phyloP scores from a whole-genome alignment of 1,140 invertebrate species.

The Aethina tumida region DNA sequence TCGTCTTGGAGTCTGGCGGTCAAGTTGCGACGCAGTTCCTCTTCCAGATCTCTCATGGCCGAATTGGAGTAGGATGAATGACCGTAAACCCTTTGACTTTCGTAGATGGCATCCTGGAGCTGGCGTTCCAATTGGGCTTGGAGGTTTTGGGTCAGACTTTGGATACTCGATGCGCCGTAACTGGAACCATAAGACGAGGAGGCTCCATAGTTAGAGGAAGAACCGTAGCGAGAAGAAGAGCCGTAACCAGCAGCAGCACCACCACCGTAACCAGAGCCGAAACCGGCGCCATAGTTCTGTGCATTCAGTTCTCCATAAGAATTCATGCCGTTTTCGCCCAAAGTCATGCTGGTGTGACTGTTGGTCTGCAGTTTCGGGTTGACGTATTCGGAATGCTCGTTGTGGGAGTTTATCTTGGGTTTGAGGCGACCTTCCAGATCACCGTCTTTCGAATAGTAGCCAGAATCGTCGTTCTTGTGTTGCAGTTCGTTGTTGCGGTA shows the following conservation, averaged over 20 bases:
- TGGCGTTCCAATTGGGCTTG: slow-evolving; percentile 28
- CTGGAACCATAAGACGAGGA: slow-evolving; percentile 10
- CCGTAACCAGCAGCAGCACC: too few relatives aligned
- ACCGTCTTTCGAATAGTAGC: slow-evolving; percentile 30
- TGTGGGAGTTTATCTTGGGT: slow-evolving; percentile 30
- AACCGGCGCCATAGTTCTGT: too few relatives aligned
- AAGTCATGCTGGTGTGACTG: too few relatives aligned
- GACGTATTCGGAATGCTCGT: slow-evolving; percentile 31
- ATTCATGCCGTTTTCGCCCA: too few relatives aligned
- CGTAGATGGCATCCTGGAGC: slow-evolving; percentile 19
- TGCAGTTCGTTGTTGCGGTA: slow-evolving; percentile 34
- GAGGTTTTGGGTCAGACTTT: slow-evolving; percentile 15
- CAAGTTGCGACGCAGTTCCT: slow-evolving; percentile 27
- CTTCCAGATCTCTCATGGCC: slow-evolving; percentile 20
- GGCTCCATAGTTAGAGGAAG: neutral
- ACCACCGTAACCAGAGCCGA: too few relatives aligned
- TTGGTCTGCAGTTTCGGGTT: slow-evolving; percentile 24
- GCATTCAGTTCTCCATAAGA: too few relatives aligned
- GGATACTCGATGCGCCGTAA: slow-evolving; percentile 3
- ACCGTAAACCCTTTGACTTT: slow-evolving; percentile 3
- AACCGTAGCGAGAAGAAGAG: too few relatives aligned
- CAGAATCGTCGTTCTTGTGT: slow-evolving; percentile 31
- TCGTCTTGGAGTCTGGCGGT: slow-evolving; percentile 25
- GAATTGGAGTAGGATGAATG: slow-evolving; percentile 9
- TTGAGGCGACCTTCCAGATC: slow-evolving; percentile 25